Evolutionary conservation across 1,140 invertebrate genomes (phyloP), one percentile per base, ranked within the genome.

Genomic region (Leptonema lineaticorne): DNA sequence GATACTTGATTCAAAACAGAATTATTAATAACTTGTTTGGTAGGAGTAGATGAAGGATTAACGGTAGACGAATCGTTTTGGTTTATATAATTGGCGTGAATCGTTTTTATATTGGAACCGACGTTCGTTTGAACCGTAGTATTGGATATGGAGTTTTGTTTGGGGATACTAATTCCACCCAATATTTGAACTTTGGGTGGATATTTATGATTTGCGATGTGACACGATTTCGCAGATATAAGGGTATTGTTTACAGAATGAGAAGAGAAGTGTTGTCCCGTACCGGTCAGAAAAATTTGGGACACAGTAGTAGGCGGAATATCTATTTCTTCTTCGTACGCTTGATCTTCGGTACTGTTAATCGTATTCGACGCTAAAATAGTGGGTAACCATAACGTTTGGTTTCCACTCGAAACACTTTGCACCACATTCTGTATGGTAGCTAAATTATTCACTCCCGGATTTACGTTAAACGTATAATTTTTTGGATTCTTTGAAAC

Each of bases 361-460:
- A 70, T 63, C n/a, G 65, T 58, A 22, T 24, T 37, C 2, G 62
- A 28, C 45, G 78, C 73, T 18, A 81, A 74, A 63, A 81, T 78
- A 33, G 79, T 81, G 6, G 79, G 79, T 56, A 81, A 63, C 79
- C 79, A 82, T 30, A 82, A 72, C 8, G 80, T 82, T 69, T 79
- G 79, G 18, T 57, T 65, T 50, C 75, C 78, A 37, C 78, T 77
- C 16, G 78, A 69, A n/a, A 80, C 79, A 76, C 79, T 79, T 73
- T 80, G 80, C 26, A 77, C 75, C 9, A 81, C 79, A 78, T 80
- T 81, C 66, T 81, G 80, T 71, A 82, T 77, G 11, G 81, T 75
- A 67, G 80, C 77, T 45, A 82, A 78, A 69, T 81, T 81, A 18
- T 79, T 77, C 28, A 81, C 80, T 67, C 77, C 75, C 57, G 77